Conservation (phyloP, 2,888 invertebrate genomes). For the Drosophila engyochracea region DNA sequence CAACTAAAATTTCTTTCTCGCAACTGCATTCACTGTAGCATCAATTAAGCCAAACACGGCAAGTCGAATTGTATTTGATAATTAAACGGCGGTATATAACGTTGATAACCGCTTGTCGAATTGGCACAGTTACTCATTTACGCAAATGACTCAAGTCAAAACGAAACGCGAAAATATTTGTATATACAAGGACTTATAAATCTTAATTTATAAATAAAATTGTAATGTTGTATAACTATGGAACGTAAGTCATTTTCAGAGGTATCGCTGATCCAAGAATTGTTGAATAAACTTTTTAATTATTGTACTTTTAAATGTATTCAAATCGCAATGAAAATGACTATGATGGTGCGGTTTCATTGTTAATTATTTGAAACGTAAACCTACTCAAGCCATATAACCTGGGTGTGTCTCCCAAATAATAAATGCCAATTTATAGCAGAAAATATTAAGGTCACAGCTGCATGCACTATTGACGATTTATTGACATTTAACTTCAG, state of each 20-base stretch:
- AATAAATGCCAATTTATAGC: constrained; percentile 19
- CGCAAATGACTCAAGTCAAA: constrained; percentile 6
- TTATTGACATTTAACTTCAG: constrained; percentile 23
- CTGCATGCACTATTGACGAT: constrained; percentile 17
- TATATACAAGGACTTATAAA: not conserved
- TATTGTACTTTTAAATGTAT: not conserved
- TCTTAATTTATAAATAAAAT: not conserved
- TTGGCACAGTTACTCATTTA: constrained; percentile 16
- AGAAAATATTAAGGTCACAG: constrained; percentile 13
- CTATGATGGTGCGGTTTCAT: not conserved
- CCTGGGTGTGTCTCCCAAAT: constrained; percentile 19
- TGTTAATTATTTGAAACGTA: constrained; percentile 1
- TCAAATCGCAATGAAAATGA: not conserved
- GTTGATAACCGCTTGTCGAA: constrained; percentile 1
- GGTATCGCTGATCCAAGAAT: not conserved
- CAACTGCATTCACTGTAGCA: not conserved
- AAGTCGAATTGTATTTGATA: not conserved
- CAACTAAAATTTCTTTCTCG: not conserved
- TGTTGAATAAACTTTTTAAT: not conserved
- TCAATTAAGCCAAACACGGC: not conserved
- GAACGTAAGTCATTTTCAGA: not conserved
- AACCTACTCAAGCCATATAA: not conserved
- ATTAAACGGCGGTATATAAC: not conserved
- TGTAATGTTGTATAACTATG: not conserved
- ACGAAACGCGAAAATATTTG: not conserved